Evolutionary conservation across 2,113 vertebrate species (phyloP).

Genomic region (Siniperca knerii): DNA sequence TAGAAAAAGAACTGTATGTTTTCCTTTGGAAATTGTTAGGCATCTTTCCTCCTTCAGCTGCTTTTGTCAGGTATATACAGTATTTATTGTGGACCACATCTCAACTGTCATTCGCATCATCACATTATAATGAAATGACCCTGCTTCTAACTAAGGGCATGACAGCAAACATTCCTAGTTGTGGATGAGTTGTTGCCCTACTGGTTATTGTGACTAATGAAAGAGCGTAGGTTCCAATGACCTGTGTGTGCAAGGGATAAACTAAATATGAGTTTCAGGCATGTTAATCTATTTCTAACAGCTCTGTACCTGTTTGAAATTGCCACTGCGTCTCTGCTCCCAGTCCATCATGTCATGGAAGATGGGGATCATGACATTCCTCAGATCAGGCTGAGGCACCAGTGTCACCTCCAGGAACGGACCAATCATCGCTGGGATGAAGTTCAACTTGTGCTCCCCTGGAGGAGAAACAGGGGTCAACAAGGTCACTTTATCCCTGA

Average conservation of each 20-base stretch:
- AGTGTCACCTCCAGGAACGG: constrained; percentile 98
- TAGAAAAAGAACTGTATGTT: not conserved
- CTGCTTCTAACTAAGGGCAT: too few relatives aligned
- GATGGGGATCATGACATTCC: constrained; percentile 99
- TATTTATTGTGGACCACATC: not conserved
- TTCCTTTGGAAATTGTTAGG: not conserved
- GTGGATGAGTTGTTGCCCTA: not conserved
- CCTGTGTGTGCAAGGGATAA: not conserved
- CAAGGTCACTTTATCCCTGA: constrained; percentile 7
- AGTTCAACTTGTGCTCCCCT: constrained; percentile 98
- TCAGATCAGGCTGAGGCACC: constrained; percentile 96
- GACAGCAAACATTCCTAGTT: not conserved
- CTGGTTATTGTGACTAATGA: too few relatives aligned
- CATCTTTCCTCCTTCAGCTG: too few relatives aligned
- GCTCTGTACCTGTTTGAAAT: constrained; percentile 93
- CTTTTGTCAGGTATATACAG: too few relatives aligned
- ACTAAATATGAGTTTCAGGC: not conserved
- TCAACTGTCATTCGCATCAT: not conserved
- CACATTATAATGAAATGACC: not conserved
- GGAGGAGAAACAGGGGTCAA: constrained; percentile 47
- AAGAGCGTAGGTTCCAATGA: too few relatives aligned
- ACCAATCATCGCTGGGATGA: constrained; percentile 98
- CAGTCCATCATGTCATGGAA: constrained; percentile 99
- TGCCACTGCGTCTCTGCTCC: constrained; percentile 97
- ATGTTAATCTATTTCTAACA: not conserved